These are phyloP conservation scores for Danionella cerebrum DNA, from an alignment of 2,113 vertebrate species.

Conservation along the genomic window DNA sequence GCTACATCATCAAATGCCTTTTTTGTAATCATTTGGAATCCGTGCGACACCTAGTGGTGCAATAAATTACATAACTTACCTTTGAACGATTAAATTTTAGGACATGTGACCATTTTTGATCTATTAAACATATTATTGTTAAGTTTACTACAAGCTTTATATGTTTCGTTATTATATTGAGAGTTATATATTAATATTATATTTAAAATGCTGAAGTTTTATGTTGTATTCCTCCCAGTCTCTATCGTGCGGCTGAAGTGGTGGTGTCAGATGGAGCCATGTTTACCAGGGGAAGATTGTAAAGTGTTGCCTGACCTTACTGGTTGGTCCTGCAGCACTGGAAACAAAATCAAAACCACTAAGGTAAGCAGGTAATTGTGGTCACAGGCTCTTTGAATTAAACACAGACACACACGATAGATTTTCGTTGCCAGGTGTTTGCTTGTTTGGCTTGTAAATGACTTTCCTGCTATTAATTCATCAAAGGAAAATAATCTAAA, in stretches of 20 bases:
- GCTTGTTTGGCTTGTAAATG: neutral
- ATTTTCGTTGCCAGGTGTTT: neutral
- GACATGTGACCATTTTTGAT: too few relatives aligned
- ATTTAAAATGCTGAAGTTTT: too few relatives aligned
- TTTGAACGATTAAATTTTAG: too few relatives aligned
- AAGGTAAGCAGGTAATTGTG: conserved; percentile 69
- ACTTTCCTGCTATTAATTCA: neutral
- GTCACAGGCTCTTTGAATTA: neutral
- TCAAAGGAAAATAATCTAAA: neutral
- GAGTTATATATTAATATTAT: too few relatives aligned
- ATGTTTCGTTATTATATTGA: too few relatives aligned
- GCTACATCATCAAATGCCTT: too few relatives aligned
- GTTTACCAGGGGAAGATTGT: conserved; percentile 85
- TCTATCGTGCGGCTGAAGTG: conserved; percentile 86
- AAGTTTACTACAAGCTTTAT: too few relatives aligned
- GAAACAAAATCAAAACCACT: conserved; percentile 95
- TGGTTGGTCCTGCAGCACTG: conserved; percentile 93
- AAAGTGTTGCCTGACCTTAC: conserved; percentile 87
- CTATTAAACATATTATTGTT: too few relatives aligned
- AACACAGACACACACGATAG: neutral
- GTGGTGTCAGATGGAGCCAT: conserved; percentile 95
- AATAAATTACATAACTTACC: too few relatives aligned
- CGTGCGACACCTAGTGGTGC: too few relatives aligned
- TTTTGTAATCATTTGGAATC: too few relatives aligned
- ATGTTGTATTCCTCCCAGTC: conserved; percentile 57